Percentiles rank a stretch among this genome's conserved stretches.
Evolutionary conservation across 2,113 vertebrate species (phyloP).

Genomic region (Protobothrops flavoviridis): DNA sequence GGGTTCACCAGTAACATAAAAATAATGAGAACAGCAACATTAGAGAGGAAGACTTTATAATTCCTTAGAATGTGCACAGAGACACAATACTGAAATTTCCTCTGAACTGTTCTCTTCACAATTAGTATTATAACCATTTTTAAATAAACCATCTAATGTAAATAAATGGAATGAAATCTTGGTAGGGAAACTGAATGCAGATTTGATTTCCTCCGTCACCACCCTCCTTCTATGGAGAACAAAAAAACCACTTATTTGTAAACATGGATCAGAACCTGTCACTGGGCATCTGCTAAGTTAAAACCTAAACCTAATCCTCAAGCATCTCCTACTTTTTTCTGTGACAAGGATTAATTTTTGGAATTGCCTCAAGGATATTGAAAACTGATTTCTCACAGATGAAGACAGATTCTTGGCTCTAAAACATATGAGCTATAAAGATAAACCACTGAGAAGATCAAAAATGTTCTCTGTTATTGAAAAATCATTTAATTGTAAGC

Average conservation of each 20-base stretch:
- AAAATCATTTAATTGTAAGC: conserved; percentile 43
- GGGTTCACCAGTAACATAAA: background rate
- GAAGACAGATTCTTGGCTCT: conserved; percentile 35
- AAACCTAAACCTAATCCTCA: conserved; percentile 24
- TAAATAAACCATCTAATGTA: conserved; percentile 53
- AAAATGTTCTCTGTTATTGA: conserved; percentile 33
- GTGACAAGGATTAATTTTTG: conserved; percentile 25
- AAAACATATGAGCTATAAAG: conserved; percentile 46
- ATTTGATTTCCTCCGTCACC: conserved; percentile 14
- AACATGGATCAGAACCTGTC: conserved; percentile 38
- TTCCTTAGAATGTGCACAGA: background rate
- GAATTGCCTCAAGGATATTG: conserved; percentile 42
- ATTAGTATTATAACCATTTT: conserved; percentile 47
- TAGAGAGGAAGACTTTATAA: background rate
- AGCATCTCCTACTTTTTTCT: background rate
- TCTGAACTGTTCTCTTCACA: conserved; percentile 40
- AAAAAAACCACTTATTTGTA: conserved; percentile 40
- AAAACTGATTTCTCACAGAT: conserved; percentile 10
- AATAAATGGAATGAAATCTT: conserved; percentile 44
- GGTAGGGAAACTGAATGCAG: conserved; percentile 45
- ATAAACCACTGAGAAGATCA: conserved; percentile 40
- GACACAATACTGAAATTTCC: conserved; percentile 8
- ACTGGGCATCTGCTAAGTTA: conserved; percentile 31
- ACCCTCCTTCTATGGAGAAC: conserved; percentile 24
- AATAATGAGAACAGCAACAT: background rate